These are phyloP conservation scores for Drosophila conformis DNA, from an alignment of 2,888 invertebrate genomes.

Conservation along the genomic window DNA sequence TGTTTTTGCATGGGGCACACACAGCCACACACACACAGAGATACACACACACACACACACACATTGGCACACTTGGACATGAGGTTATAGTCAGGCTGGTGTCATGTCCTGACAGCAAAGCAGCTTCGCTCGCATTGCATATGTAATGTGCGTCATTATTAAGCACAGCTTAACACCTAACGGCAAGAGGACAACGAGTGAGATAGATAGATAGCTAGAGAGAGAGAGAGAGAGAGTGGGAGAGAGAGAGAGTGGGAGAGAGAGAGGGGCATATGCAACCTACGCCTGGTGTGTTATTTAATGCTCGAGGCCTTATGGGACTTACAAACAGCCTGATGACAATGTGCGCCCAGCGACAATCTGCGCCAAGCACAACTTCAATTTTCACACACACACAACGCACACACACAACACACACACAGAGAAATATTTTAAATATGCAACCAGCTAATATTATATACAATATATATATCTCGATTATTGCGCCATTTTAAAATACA, in stretches of 20 bases:
- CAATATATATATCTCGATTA: conserved; percentile 1
- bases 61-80: conserved; percentile 13
- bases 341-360: conserved; percentile 46
- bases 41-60: background rate
- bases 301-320: conserved; percentile 55
- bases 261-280: background rate
- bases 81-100: conserved; percentile 8
- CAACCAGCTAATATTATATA: conserved; percentile 1
- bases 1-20: conserved; percentile 18
- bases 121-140: conserved; percentile 59
- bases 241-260: background rate
- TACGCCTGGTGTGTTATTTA: conserved; percentile 52
- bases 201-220: conserved; percentile 1
- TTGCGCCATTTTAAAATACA: background rate
- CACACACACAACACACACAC: background rate
- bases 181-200: background rate
- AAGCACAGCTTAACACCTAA: conserved; percentile 70
- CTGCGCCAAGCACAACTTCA: conserved; percentile 21
- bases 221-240: background rate
- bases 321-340: conserved; percentile 51
- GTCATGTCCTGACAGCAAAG: conserved; percentile 29
- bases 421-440: conserved; percentile 37
- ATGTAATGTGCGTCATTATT: conserved; percentile 69
- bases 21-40: background rate
- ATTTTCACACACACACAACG: conserved; percentile 5